Base-by-base conservation (phyloP, 2,888 invertebrate species). In the Corythucha ciliata region DNA sequence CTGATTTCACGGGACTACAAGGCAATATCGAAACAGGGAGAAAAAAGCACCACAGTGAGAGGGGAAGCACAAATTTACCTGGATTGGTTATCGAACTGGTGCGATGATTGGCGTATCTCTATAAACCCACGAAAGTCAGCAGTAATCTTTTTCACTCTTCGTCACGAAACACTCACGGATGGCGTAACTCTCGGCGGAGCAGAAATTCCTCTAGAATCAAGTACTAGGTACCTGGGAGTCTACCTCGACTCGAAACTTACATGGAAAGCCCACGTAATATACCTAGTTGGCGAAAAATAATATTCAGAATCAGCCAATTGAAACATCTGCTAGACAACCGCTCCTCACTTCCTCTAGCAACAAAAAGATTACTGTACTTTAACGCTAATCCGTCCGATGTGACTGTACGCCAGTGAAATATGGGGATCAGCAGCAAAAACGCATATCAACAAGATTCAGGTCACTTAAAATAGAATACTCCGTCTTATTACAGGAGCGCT, bases 101-200 rank as follows among this genome's bases (percentile, higher is more conserved):
- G 41, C 14, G 41, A 41, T 12, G 41, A 41, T 14, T 25, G 41
- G 41, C 41, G 41, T 2, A 41, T n/a, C 26, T 41, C 41, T 2
- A 25, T 41, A 41, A 41, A 41, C 16, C 41, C 26, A 4, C 41
- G 16, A 25, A 25, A 41, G 16, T 25, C 41, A 25, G 41, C 41
- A 25, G 25, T 18, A 14, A 41, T 25, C 25, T 25, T 41, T 18
- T 25, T 41, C 10, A 41, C 41, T 14, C 14, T 41, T 25, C 26
- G 25, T 18, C n/a, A 18, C 18, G 25, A 41, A 41, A 25, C 14
- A 41, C 26, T 12, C 16, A 12, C 12, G 3, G 25, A 7, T 27
- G 27, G 27, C 25, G 18, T 25, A 25, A 41, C 41, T 18, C 24
- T 41, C 41, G 14, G n/a, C 5, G 25, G 41, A 6, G 26, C 24